Conservation (phyloP, 2,888 invertebrate genomes). For the Reticulitermes lucifugus region DNA sequence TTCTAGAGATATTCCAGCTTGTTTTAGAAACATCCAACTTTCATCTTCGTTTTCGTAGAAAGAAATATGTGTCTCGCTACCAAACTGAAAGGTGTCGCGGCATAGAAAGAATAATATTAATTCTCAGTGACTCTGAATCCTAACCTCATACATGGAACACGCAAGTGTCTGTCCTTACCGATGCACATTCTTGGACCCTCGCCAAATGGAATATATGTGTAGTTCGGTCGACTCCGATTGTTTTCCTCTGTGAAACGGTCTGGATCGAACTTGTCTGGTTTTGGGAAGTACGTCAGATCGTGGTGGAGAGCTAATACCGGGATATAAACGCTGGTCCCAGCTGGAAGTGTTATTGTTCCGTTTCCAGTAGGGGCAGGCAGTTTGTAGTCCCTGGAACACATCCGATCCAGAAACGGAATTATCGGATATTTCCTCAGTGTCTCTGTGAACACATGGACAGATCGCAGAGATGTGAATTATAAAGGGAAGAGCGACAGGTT, state of each 20-base stretch:
- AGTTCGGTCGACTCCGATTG: slow-evolving; percentile 22
- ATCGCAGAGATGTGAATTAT: no score
- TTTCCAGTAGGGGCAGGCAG: slow-evolving; percentile 43
- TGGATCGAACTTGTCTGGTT: slow-evolving; percentile 38
- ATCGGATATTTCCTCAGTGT: slow-evolving; percentile 10
- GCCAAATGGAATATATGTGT: slow-evolving; percentile 33
- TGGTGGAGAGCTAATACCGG: slow-evolving; percentile 5
- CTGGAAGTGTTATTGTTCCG: background rate
- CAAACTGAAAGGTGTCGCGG: no score
- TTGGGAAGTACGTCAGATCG: slow-evolving; percentile 22
- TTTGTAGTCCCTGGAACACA: slow-evolving; percentile 55
- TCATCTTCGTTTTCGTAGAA: no score
- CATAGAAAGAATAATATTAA: no score
- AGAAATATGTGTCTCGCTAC: no score
- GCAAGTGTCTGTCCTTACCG: background rate
- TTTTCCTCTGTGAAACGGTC: slow-evolving; percentile 45
- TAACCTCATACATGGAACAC: no score
- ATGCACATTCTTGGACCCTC: slow-evolving; percentile 45
- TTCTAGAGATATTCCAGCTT: no score
- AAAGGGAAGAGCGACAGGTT: no score
- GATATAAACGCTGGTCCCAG: background rate
- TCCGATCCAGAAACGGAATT: slow-evolving; percentile 56
- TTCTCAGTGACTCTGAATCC: no score
- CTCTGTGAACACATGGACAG: background rate
- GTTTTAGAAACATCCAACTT: no score